These are phyloP conservation scores for Rhinolophus ferrumequinum DNA, from an alignment of 2,113 vertebrate genomes.

Conservation along the genomic window DNA sequence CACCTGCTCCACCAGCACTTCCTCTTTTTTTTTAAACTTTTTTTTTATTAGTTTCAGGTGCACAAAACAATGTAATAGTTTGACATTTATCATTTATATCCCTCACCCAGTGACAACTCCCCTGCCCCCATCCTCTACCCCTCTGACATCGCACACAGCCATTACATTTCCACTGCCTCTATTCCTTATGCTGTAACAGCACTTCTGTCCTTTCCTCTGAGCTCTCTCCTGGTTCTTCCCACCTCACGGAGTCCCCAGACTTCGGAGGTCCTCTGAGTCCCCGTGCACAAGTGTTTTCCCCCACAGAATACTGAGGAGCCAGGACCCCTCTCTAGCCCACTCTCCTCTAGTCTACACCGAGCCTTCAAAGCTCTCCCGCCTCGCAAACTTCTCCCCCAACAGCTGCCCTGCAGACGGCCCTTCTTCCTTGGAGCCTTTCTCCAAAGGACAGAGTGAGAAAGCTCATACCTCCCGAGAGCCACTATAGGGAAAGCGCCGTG, in stretches of 20 bases:
- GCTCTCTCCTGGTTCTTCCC: no score
- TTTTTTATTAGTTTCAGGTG: no score
- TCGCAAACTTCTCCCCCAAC: rapidly evolving
- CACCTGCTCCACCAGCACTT: neutral
- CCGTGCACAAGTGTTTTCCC: neutral
- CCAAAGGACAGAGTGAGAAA: neutral
- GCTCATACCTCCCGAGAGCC: neutral
- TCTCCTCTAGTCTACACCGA: rapidly evolving
- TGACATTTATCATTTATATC: no score
- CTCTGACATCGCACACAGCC: no score
- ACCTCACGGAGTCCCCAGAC: neutral
- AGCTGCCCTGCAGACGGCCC: neutral
- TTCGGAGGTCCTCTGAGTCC: neutral
- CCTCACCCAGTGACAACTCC: no score
- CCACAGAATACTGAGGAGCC: neutral
- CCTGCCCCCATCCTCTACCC: no score
- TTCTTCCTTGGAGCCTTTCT: neutral
- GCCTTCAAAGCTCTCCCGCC: neutral
- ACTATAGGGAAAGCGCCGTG: rapidly evolving
- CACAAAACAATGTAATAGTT: no score
- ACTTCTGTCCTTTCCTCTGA: neutral
- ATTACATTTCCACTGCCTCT: no score
- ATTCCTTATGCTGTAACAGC: no score
- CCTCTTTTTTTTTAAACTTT: no score
- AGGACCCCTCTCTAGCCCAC: no score